These are phyloP conservation scores for Drosophila miranda DNA, from an alignment of 1,140 invertebrate genomes.

Conservation along the genomic window DNA sequence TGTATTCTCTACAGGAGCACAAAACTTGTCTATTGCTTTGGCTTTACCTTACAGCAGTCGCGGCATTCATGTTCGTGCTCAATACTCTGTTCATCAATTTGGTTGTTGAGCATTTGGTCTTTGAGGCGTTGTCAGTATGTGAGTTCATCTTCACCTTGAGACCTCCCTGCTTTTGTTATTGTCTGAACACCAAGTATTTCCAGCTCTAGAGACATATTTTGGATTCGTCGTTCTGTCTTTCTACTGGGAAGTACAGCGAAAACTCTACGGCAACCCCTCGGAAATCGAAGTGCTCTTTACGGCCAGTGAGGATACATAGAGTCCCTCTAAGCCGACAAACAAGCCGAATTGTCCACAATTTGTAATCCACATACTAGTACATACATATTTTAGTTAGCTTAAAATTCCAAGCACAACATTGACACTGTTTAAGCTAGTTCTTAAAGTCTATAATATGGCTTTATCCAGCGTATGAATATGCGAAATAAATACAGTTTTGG, in stretches of 20 bases:
- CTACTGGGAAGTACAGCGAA: conserved; percentile 30
- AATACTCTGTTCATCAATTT: conserved; percentile 1
- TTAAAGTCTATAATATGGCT: not conserved
- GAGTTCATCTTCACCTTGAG: not conserved
- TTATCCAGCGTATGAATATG: conserved; percentile 1
- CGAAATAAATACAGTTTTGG: conserved; percentile 7
- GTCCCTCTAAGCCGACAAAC: not conserved
- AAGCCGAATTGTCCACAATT: too few relatives aligned
- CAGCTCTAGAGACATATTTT: conserved; percentile 54
- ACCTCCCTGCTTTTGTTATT: not conserved
- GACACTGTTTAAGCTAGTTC: not conserved
- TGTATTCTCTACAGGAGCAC: conserved; percentile 13
- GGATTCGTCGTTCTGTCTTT: conserved; percentile 30
- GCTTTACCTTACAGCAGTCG: conserved; percentile 12
- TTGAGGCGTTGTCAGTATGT: conserved; percentile 9
- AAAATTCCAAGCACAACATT: too few relatives aligned
- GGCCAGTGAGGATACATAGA: conserved; percentile 3
- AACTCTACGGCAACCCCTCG: not conserved
- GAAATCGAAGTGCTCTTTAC: conserved; percentile 54
- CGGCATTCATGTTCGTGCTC: not conserved
- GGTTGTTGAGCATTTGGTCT: not conserved
- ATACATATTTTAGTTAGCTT: too few relatives aligned
- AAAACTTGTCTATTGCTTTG: conserved; percentile 38
- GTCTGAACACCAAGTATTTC: not conserved
- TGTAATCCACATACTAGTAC: too few relatives aligned